Conservation (phyloP, 2,113 vertebrate species). For the Rousettus leschenaultii region DNA sequence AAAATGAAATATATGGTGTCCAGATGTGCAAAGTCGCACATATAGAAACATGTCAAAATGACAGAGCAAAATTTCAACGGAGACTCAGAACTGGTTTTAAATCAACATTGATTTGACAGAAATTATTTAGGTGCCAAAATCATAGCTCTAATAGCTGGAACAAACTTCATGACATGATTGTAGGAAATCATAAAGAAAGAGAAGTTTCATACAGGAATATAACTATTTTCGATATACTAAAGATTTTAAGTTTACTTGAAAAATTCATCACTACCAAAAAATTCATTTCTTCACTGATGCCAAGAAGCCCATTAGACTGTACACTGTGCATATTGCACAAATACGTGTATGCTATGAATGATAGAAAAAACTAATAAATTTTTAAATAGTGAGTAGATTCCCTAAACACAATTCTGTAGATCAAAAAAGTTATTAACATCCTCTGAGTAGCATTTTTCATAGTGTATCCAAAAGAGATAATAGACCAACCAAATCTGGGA, state of each 20-base stretch:
- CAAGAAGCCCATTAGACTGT: background rate
- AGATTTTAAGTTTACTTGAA: background rate
- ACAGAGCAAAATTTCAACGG: background rate
- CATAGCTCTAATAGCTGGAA: background rate
- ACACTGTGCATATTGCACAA: background rate
- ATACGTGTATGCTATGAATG: background rate
- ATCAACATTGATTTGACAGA: background rate
- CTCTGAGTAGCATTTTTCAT: background rate
- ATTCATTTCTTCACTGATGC: background rate
- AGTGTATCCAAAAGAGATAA: background rate
- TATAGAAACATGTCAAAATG: background rate
- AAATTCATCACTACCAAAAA: background rate
- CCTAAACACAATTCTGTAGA: background rate
- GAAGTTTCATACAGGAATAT: background rate
- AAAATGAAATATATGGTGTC: background rate
- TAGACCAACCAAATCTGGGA: background rate
- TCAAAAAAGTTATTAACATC: background rate
- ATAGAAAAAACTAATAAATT: background rate
- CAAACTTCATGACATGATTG: background rate
- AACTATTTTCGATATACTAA: background rate
- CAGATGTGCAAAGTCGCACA: background rate
- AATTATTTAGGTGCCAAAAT: background rate
- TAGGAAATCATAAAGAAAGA: background rate
- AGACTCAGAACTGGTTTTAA: background rate
- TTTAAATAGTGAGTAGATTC: background rate